Evolutionary conservation across 2,888 invertebrate genomes (phyloP).

Genomic region (Drosophila yooni): DNA sequence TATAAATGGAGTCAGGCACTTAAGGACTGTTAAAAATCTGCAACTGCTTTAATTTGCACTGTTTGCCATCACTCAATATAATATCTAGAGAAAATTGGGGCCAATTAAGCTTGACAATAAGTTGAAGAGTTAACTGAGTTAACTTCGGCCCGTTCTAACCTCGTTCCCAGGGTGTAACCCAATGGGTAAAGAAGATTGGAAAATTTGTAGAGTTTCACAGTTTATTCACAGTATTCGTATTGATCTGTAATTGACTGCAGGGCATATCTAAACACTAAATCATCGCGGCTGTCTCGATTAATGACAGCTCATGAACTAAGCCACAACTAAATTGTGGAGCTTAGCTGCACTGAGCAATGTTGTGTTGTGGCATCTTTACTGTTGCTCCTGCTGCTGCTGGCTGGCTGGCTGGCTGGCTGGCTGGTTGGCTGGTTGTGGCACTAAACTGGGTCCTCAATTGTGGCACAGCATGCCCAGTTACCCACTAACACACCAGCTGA

Average conservation of each 20-base stretch:
- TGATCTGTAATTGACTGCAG: slow-evolving; percentile 77
- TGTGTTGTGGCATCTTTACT: slow-evolving; percentile 23
- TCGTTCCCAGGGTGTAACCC: slow-evolving; percentile 62
- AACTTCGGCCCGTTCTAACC: slow-evolving; percentile 53
- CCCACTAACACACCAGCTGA: slow-evolving; percentile 76
- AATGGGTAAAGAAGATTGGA: slow-evolving; percentile 18
- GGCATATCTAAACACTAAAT: slow-evolving; percentile 75
- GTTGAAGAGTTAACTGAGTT: slow-evolving; percentile 2
- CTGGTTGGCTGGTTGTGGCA: slow-evolving; percentile 8
- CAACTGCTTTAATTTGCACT: neutral
- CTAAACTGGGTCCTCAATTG: slow-evolving; percentile 57
- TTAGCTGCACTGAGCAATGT: slow-evolving; percentile 4
- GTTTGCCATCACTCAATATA: neutral
- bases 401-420: slow-evolving; percentile 26
- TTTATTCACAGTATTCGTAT: slow-evolving; percentile 33
- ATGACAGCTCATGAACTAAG: slow-evolving; percentile 79
- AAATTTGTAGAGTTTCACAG: slow-evolving; percentile 31
- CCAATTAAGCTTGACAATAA: slow-evolving; percentile 14
- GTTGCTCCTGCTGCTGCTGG: slow-evolving; percentile 1
- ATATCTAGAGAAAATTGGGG: neutral
- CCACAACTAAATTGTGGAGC: slow-evolving; percentile 75
- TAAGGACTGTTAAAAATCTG: neutral
- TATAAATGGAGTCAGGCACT: neutral
- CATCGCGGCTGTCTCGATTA: slow-evolving; percentile 73
- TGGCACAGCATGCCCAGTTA: slow-evolving; percentile 72